Conservation (phyloP, 2,113 vertebrate species). For the Craseonycteris thonglongyai region DNA sequence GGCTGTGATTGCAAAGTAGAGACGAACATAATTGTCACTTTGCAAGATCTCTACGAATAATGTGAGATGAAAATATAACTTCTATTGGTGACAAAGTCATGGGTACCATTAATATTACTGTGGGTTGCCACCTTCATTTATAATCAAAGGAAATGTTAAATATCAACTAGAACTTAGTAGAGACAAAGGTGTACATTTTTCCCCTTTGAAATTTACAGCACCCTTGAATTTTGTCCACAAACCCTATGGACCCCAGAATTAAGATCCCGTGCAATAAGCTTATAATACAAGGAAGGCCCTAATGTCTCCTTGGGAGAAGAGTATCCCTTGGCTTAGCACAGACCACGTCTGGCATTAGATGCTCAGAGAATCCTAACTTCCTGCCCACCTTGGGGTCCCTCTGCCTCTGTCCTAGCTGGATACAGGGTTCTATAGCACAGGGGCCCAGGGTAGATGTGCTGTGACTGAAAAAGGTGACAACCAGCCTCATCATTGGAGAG, state of each 20-base stretch:
- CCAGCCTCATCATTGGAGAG: background rate
- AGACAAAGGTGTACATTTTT: background rate
- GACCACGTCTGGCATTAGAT: background rate
- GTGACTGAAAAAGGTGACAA: background rate
- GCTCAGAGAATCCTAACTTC: background rate
- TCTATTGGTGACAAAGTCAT: background rate
- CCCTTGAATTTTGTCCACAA: background rate
- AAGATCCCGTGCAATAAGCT: background rate
- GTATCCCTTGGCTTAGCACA: background rate
- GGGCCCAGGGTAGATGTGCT: background rate
- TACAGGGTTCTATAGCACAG: background rate
- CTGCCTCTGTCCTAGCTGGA: background rate
- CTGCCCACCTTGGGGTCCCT: too few relatives aligned
- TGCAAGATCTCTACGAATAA: background rate
- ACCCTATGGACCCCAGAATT: background rate
- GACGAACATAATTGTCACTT: background rate
- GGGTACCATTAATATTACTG: background rate
- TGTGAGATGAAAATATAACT: background rate
- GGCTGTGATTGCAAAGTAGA: background rate
- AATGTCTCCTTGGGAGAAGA: background rate
- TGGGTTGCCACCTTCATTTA: background rate
- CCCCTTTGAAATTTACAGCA: background rate
- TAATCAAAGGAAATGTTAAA: background rate
- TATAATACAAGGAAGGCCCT: background rate
- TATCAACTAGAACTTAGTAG: background rate